phyloP scores from a whole-genome alignment of 2,797 vertebrate species.

The Sebastes melanostomus region DNA sequence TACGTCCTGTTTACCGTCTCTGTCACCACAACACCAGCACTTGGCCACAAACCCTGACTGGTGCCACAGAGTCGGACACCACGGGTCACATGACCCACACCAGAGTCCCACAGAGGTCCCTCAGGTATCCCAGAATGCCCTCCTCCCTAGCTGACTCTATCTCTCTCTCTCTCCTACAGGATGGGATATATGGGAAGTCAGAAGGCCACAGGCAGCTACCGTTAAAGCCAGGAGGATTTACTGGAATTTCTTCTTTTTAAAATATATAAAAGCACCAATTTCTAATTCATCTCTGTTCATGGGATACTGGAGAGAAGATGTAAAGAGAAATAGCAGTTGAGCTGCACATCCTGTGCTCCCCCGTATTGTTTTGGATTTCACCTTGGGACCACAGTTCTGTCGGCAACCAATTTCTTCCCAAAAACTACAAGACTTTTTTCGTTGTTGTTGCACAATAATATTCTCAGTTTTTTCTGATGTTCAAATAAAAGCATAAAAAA shows the following conservation, averaged over 20 bases:
- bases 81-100: constrained; percentile 73
- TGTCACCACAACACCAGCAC: constrained; percentile 69
- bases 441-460: constrained; percentile 2
- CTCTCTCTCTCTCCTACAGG: constrained; percentile 28
- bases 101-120: constrained; percentile 65
- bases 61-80: constrained; percentile 75
- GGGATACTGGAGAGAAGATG: constrained; percentile 42
- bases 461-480: background rate
- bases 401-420: background rate
- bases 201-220: constrained; percentile 59
- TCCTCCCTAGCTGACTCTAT: constrained; percentile 15
- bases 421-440: background rate
- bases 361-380: constrained; percentile 34
- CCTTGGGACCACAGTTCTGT: constrained; percentile 5
- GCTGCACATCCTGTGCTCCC: constrained; percentile 20
- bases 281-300: constrained; percentile 50
- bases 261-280: constrained; percentile 56
- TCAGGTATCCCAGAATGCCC: constrained; percentile 63
- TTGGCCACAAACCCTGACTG: constrained; percentile 72
- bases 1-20: constrained; percentile 65
- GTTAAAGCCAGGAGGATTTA: constrained; percentile 66
- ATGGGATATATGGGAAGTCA: constrained; percentile 69
- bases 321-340: constrained; percentile 46
- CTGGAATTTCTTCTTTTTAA: constrained; percentile 66
- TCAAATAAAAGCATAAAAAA: constrained; percentile 9